Percentiles rank a stretch among this genome's conserved stretches.
Conservation (phyloP, 2,888 invertebrate species). For the Drosophila monieri region DNA sequence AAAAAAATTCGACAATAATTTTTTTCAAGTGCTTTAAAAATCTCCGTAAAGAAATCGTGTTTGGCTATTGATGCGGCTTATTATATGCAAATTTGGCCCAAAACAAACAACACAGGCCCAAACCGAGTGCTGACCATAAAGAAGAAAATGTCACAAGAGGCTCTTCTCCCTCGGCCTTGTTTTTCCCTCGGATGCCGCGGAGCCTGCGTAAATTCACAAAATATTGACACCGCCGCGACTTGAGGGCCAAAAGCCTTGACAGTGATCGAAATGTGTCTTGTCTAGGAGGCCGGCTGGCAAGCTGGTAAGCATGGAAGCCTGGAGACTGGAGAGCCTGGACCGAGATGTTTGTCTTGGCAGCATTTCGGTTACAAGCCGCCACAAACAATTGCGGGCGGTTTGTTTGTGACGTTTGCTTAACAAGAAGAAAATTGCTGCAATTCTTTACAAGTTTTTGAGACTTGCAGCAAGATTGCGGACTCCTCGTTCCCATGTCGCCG, state of each 20-base stretch:
- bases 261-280: slow-evolving; percentile 83
- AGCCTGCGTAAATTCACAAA: slow-evolving; percentile 82
- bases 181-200: slow-evolving; percentile 9
- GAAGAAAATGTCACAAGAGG: slow-evolving; percentile 75
- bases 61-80: slow-evolving; percentile 82
- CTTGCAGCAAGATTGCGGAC: slow-evolving; percentile 34
- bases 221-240: slow-evolving; percentile 80
- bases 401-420: slow-evolving; percentile 79
- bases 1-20: too few relatives aligned
- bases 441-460: slow-evolving; percentile 74
- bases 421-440: slow-evolving; percentile 82
- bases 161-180: slow-evolving; percentile 16
- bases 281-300: slow-evolving; percentile 24
- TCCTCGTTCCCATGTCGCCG: slow-evolving; percentile 60
- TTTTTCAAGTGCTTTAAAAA: slow-evolving; percentile 44
- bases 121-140: slow-evolving; percentile 77
- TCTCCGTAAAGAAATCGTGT: slow-evolving; percentile 80
- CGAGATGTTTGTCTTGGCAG: slow-evolving; percentile 23
- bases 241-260: slow-evolving; percentile 69
- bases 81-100: slow-evolving; percentile 83
- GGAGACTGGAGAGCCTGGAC: slow-evolving; percentile 19
- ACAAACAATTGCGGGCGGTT: slow-evolving; percentile 81
- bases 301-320: slow-evolving; percentile 6
- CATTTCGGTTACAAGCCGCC: slow-evolving; percentile 32
- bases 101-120: slow-evolving; percentile 54